Conservation (phyloP, 1,140 invertebrate genomes). For the Laupala kohalensis region DNA sequence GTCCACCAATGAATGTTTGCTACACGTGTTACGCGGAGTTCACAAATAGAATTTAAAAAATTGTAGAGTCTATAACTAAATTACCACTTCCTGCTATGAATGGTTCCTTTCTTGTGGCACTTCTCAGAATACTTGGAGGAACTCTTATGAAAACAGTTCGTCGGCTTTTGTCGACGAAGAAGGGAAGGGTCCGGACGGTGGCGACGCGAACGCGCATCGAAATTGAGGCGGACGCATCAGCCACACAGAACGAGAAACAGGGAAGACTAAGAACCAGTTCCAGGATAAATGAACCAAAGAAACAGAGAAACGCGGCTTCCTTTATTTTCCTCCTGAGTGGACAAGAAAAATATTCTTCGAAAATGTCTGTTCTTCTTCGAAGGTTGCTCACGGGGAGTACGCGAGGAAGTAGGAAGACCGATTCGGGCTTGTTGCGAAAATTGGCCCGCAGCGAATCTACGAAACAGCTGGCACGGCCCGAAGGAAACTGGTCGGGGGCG, state of each 20-base stretch:
- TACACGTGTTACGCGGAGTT: no score
- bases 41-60: background rate
- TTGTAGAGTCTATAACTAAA: background rate
- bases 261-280: background rate
- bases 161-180: background rate
- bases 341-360: no score
- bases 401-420: no score
- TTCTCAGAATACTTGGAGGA: background rate
- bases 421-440: no score
- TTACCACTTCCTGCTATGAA: background rate
- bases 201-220: background rate
- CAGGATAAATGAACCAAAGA: background rate
- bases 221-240: background rate
- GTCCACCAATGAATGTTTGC: background rate
- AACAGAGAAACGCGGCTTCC: background rate
- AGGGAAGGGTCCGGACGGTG: background rate
- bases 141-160: no score
- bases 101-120: background rate
- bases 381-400: background rate
- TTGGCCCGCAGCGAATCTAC: no score
- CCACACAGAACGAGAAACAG: background rate
- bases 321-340: background rate
- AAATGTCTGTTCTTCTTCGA: background rate
- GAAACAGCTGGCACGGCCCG: no score
- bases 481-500: no score